Evolutionary conservation across 2,113 vertebrate genomes (phyloP), one percentile per base, ranked within the genome.

Genomic region (Aphyosemion australe): DNA sequence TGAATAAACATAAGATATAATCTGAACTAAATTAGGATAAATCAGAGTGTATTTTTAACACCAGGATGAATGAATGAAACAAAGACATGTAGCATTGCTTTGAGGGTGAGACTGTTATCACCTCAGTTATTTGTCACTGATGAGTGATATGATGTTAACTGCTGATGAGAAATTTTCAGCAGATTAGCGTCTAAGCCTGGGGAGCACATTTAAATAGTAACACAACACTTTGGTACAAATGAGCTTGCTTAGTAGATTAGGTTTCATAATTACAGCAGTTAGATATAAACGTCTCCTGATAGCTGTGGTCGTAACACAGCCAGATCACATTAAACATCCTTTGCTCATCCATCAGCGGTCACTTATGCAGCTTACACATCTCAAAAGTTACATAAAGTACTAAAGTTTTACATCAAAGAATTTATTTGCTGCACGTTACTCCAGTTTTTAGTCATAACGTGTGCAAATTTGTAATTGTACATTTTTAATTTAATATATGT

Each of bases 241-340:
- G 11, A 62, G 34, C 26, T 72, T 49, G 43, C 37, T 19, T 26
- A 20, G 21, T 66, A 74, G 76, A 79, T 79, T 43, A 69, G 63
- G 53, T 57, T 53, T 54, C 13, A 51, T 61, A 63, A 81, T 83
- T 81, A 74, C 58, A 76, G 26, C 16, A 32, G 18, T 59, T 41
- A 21, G 49, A 66, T 65, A 60, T 13, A 63, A 42, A 76, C 46
- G 64, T 74, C 41, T 62, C 43, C 18, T 60, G 64, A 62, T 67
- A 37, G 31, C 45, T 55, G 21, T 41, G 34, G 51, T 80, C 67
- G 64, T 20, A 46, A 61, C 43, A 62, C 46, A 16, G 41, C 49
- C 37, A 45, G 31, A 80, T 66, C 19, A 52, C 60, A 59, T 62
- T 21, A 57, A 12, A 53, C 43, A 37, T 26, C 26, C 18, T 37